Percentiles rank a stretch among this genome's conserved stretches.
Conservation (phyloP, 30 jellyfish, hydroid and myxozoan genomes). For the Euphysa ruthae region DNA sequence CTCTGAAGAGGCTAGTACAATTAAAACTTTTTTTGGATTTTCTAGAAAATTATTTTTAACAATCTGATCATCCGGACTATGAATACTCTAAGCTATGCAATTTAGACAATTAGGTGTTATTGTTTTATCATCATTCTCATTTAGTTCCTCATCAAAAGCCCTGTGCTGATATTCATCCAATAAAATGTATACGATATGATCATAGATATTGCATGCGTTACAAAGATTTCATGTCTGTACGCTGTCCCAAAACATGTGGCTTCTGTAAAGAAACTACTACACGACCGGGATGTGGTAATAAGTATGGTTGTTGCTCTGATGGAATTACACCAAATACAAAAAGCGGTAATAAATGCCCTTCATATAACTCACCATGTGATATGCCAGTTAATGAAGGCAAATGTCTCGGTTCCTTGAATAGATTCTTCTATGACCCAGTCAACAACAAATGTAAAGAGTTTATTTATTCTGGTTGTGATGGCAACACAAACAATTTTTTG, state of each 20-base stretch:
- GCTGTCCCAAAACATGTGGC: constrained; percentile 70
- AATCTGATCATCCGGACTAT: too few species aligned
- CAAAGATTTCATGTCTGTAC: constrained; percentile 36
- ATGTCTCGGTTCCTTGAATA: constrained; percentile 32
- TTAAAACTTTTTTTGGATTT: too few species aligned
- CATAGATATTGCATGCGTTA: constrained; percentile 44
- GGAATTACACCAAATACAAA: constrained; percentile 55
- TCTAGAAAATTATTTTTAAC: too few species aligned
- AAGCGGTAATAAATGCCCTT: constrained; percentile 4
- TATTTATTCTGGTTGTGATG: constrained; percentile 77
- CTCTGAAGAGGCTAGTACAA: too few species aligned
- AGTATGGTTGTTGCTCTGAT: constrained; percentile 80
- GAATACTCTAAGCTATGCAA: too few species aligned
- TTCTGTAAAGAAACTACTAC: constrained; percentile 38
- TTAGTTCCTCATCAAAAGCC: constrained; percentile 2
- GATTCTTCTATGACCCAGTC: constrained; percentile 55
- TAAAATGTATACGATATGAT: constrained; percentile 35
- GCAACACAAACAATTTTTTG: constrained; percentile 69
- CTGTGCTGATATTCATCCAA: constrained; percentile 40
- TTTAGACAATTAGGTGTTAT: too few species aligned
- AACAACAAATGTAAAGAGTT: constrained; percentile 59
- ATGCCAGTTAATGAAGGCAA: constrained; percentile 80
- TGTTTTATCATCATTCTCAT: too few species aligned
- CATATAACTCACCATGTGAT: constrained; percentile 48
- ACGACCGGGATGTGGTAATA: constrained; percentile 78